Percentiles rank a stretch among this genome's conserved stretches.
These are phyloP conservation scores for Antechinus stuartii DNA, from an alignment of 2,113 vertebrate species.

Conservation along the genomic window DNA sequence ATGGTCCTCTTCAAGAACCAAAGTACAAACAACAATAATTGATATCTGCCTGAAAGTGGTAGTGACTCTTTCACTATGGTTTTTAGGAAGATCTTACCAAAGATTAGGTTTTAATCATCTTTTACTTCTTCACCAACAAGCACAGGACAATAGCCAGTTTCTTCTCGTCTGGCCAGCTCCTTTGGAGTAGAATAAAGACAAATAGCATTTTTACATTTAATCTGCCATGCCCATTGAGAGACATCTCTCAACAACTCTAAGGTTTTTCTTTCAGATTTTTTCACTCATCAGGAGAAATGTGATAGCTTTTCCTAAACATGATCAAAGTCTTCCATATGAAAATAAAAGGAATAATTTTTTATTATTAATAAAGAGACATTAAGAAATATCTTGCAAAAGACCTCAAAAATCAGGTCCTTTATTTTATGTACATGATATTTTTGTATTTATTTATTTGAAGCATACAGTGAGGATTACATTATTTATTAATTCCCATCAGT, in stretches of 20 bases:
- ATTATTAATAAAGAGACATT: neutral
- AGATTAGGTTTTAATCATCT: conserved; percentile 31
- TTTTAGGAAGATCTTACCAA: neutral
- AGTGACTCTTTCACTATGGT: neutral
- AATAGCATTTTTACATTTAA: neutral
- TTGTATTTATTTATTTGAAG: neutral
- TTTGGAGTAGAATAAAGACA: neutral
- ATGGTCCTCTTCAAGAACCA: no score
- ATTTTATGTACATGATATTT: neutral
- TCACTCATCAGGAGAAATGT: neutral
- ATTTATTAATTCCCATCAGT: neutral
- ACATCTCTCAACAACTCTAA: neutral
- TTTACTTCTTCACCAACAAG: neutral
- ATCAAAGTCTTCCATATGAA: neutral
- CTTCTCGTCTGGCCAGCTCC: neutral
- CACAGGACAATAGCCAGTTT: neutral
- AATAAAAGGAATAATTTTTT: neutral
- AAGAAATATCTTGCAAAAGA: neutral
- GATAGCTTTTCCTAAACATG: neutral
- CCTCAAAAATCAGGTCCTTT: neutral
- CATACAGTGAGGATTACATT: neutral
- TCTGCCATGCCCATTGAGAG: neutral
- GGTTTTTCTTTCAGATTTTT: neutral
- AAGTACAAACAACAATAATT: no score
- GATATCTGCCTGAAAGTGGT: neutral